Base-by-base conservation (phyloP, 2,113 vertebrate species). In the Hippoglossus stenolepis region DNA sequence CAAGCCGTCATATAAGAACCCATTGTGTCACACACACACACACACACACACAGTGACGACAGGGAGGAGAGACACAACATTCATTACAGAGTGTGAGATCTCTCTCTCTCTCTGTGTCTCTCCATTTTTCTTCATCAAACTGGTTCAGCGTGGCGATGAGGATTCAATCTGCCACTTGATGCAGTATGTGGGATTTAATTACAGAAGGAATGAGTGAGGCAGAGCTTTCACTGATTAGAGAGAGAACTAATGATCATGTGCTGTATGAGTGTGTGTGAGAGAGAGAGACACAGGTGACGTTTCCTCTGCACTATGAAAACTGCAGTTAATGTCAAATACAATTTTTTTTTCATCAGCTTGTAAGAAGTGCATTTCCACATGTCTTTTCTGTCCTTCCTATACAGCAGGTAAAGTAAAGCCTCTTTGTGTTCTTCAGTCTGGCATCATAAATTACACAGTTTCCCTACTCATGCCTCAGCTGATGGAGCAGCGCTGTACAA, bases 141-240 rank as follows among this genome's bases (percentile, higher is more conserved):
- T 71, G 45, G 70, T 77, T 89, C 75, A 70, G 74, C 10, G 14
- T 20, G 5, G 61, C 21, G 40, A 67, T 63, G 83, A 90, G 65
- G 78, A 83, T 71, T 86, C 82, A 87, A 84, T 85, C 84, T 80
- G 88, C 76, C 5, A 64, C 78, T 84, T 73, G 77, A 78, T 82
- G 82, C 31, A 3, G 66, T 58, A 65, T 3, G 79, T 81, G 76
- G 84, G 88, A 80, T 83, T 85, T 91, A 92, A 92, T 91, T 89
- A 92, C 84, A 86, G 82, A 70, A 74, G 62, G 74, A 68, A 66
- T 60, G 73, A 75, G 73, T 9, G 56, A 79, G 74, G 82, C 83
- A 77, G 65, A 78, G 80, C 80, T 56, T 71, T 62, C 5, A 35
- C 85, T 90, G 88, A 91, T 91, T 90, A 84, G 72, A 91, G 77